Percentiles rank a stretch among this genome's conserved stretches.
Conservation (phyloP, 1,140 invertebrate species). For the Stenopsyche tienmushanensis region DNA sequence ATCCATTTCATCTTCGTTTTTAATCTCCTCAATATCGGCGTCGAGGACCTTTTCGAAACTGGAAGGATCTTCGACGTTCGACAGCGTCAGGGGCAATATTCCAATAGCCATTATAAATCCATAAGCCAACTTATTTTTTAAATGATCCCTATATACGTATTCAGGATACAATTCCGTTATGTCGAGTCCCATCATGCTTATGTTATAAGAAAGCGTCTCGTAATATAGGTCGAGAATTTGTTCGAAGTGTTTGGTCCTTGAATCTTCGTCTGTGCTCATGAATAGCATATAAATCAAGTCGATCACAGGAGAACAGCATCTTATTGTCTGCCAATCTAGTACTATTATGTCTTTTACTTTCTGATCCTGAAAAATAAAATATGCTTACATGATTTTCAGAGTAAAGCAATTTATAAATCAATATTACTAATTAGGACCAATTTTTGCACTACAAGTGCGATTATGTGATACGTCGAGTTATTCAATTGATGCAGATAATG, state of each 20-base stretch:
- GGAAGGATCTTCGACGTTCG: background rate
- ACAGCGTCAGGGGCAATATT: background rate
- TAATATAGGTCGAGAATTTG: constrained; percentile 48
- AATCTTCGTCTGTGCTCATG: constrained; percentile 45
- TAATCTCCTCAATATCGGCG: background rate
- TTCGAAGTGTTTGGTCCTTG: constrained; percentile 45
- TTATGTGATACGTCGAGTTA: too few relatives aligned
- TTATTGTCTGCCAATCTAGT: constrained; percentile 51
- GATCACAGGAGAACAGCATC: constrained; percentile 48
- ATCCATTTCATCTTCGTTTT: background rate
- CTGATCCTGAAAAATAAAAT: constrained; percentile 25
- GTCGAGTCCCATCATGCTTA: background rate
- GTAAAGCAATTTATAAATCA: background rate
- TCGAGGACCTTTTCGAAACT: background rate
- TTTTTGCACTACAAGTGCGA: too few relatives aligned
- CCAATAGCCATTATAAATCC: background rate
- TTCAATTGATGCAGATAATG: too few relatives aligned
- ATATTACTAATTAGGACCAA: background rate
- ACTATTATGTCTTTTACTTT: constrained; percentile 44
- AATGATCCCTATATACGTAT: background rate
- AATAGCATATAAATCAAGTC: constrained; percentile 55
- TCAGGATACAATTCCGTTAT: background rate
- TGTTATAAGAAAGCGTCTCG: background rate
- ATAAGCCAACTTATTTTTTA: background rate
- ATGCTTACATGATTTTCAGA: too few relatives aligned